A percentile compares a stretch with the other conserved stretches of the same genome.
These are phyloP conservation scores for Pteropus alecto DNA, from an alignment of 2,113 vertebrate species.

Conservation along the genomic window DNA sequence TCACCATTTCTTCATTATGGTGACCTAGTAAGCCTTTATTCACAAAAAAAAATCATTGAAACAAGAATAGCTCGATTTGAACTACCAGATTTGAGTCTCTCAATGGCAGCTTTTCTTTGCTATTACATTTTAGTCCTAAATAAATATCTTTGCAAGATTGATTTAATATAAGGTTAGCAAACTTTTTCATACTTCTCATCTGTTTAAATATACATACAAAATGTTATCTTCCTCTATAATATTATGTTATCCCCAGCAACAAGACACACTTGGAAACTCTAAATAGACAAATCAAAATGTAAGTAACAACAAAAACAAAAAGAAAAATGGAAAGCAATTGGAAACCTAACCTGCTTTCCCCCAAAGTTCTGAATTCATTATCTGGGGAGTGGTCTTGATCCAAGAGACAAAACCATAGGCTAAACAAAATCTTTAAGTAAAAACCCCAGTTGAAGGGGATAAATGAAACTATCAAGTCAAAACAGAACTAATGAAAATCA, in stretches of 20 bases:
- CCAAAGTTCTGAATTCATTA: background rate
- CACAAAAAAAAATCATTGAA: background rate
- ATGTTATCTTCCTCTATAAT: background rate
- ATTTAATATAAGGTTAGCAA: background rate
- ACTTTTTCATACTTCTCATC: background rate
- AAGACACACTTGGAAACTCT: background rate
- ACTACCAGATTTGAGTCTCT: background rate
- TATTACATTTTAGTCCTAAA: background rate
- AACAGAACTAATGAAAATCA: background rate
- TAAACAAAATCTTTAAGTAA: conserved; percentile 5
- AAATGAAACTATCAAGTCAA: conserved; percentile 21
- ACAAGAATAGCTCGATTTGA: background rate
- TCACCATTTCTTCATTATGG: background rate
- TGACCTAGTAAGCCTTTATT: background rate
- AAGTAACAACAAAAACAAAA: background rate
- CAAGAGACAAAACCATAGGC: background rate
- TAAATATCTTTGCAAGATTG: background rate
- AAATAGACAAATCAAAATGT: background rate
- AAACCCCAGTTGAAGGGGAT: background rate
- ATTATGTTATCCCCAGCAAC: background rate
- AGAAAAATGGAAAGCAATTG: background rate
- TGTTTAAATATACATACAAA: background rate
- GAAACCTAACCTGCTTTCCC: background rate
- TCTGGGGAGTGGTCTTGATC: background rate
- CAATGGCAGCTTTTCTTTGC: background rate